Evolutionary conservation across 1,140 invertebrate genomes (phyloP).

Genomic region (Sarcophaga peregrina): DNA sequence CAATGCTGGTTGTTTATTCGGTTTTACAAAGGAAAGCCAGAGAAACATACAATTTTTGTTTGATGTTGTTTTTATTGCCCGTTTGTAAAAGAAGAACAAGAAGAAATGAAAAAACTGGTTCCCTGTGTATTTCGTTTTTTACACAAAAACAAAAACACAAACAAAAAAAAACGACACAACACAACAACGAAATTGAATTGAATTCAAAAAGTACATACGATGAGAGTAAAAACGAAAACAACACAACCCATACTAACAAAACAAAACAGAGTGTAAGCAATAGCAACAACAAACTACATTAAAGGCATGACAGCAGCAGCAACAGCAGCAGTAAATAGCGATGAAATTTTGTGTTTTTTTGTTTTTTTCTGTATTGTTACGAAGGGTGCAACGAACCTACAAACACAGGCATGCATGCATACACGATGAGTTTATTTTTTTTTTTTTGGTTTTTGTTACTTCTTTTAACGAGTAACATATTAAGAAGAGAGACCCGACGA

Average conservation of each 20-base stretch:
- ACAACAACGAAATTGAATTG: neutral
- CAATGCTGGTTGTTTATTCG: slow-evolving; percentile 16
- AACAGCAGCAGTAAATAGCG: slow-evolving; percentile 43
- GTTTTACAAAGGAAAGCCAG: slow-evolving; percentile 42
- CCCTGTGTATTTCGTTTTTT: neutral
- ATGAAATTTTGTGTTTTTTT: slow-evolving; percentile 17
- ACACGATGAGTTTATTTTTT: neutral
- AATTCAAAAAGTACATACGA: neutral
- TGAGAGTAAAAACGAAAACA: slow-evolving; percentile 21
- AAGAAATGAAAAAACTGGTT: neutral
- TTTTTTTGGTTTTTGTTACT: too few relatives aligned
- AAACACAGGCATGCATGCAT: slow-evolving; percentile 17
- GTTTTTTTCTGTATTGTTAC: too few relatives aligned
- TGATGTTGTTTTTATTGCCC: neutral
- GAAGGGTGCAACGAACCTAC: slow-evolving; percentile 36
- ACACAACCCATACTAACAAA: slow-evolving; percentile 10
- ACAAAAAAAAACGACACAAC: slow-evolving; percentile 32
- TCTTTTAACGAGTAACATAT: too few relatives aligned
- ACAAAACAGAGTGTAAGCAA: slow-evolving; percentile 25
- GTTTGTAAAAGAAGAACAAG: slow-evolving; percentile 29
- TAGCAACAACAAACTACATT: slow-evolving; percentile 1
- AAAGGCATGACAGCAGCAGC: slow-evolving; percentile 38
- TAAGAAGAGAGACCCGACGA: too few relatives aligned
- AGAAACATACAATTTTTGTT: neutral
- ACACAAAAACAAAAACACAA: slow-evolving; percentile 26